These are phyloP conservation scores for Epinephelus awoara DNA, from an alignment of 2,797 vertebrate genomes.

Conservation along the genomic window DNA sequence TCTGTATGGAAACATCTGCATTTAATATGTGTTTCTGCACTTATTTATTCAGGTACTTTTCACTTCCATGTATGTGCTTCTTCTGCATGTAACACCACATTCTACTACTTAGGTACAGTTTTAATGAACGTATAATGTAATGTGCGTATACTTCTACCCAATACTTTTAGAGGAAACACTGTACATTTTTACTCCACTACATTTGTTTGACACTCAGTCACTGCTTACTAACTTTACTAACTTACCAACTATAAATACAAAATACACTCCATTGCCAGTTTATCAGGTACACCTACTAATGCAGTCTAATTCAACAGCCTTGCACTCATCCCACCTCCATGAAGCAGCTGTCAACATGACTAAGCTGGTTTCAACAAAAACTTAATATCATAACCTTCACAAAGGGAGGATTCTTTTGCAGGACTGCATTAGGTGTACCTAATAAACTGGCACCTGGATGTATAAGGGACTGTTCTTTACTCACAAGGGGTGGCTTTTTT, in stretches of 20 bases:
- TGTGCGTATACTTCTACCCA: not conserved
- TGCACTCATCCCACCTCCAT: not conserved
- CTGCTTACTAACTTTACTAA: no score
- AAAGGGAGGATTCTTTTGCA: no score
- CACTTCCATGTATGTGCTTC: not conserved
- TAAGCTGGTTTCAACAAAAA: not conserved
- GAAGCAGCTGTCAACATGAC: not conserved
- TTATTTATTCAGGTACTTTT: not conserved
- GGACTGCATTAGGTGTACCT: not conserved
- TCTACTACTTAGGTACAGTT: not conserved
- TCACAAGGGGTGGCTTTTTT: no score
- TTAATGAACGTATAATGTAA: no score
- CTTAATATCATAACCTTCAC: not conserved
- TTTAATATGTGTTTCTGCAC: not conserved
- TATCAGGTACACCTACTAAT: not conserved
- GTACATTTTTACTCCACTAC: not conserved
- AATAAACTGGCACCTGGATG: not conserved
- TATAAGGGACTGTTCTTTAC: no score
- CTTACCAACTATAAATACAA: not conserved
- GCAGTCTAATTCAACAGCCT: not conserved
- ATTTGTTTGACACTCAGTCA: not conserved
- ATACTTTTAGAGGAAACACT: not conserved
- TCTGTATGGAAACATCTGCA: not conserved
- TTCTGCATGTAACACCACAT: not conserved
- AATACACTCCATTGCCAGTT: not conserved